Evolutionary conservation across 1,140 invertebrate genomes (phyloP).

Genomic region (Drosophila bifasciata): DNA sequence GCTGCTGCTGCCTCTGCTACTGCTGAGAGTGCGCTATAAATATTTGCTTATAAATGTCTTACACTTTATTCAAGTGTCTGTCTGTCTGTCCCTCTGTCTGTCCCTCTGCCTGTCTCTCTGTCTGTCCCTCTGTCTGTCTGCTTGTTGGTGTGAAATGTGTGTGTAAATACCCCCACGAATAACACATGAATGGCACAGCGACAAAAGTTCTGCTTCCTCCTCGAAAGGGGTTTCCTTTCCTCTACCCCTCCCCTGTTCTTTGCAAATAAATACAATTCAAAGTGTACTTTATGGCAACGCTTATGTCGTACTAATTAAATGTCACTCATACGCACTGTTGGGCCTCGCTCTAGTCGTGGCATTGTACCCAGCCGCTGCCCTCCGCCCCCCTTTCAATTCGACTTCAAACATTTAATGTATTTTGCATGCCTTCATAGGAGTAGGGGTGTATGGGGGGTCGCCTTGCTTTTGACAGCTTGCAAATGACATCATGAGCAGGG

Average conservation of each 20-base stretch:
- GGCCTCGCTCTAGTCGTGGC: background rate
- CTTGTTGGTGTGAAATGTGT: slow-evolving; percentile 55
- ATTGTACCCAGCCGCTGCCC: background rate
- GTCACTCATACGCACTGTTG: slow-evolving; percentile 60
- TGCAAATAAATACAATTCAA: slow-evolving; percentile 69
- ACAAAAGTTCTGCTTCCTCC: slow-evolving; percentile 28
- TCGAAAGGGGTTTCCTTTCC: background rate
- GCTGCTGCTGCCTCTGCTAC: background rate
- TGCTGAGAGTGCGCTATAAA: slow-evolving; percentile 43
- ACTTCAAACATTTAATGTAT: slow-evolving; percentile 46
- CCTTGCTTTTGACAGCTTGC: slow-evolving; percentile 33
- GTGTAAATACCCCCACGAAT: slow-evolving; percentile 38
- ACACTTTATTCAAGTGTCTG: slow-evolving; percentile 59
- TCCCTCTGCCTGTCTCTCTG: too few relatives aligned
- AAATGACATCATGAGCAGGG: slow-evolving; percentile 20
- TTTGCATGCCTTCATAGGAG: slow-evolving; percentile 10
- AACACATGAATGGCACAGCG: too few relatives aligned
- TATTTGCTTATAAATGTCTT: slow-evolving; percentile 68
- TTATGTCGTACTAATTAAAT: slow-evolving; percentile 69
- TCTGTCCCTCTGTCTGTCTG: too few relatives aligned
- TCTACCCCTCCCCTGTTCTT: too few relatives aligned
- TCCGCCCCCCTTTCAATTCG: background rate
- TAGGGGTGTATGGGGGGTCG: background rate
- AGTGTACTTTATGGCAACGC: slow-evolving; percentile 66
- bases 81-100: too few relatives aligned